Percentiles rank a stretch among this genome's conserved stretches.
Evolutionary conservation across 2,888 invertebrate species (phyloP).

Genomic region (Drosophila macrospina): DNA sequence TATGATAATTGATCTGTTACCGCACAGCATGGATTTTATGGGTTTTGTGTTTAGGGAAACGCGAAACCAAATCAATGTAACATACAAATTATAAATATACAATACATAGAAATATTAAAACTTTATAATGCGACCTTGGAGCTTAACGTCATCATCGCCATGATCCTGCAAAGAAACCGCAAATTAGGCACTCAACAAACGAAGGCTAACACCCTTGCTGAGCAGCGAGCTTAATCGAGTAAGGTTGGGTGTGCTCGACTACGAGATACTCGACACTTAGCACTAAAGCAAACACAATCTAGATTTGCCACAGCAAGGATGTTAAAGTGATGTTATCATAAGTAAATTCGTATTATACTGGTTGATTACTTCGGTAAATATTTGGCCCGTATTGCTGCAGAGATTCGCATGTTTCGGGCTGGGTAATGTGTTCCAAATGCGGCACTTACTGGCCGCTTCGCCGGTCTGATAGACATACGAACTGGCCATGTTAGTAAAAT

Average conservation of each 20-base stretch:
- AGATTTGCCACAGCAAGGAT: no score
- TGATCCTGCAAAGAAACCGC: constrained; percentile 6
- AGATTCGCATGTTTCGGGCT: constrained; percentile 33
- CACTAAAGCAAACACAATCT: no score
- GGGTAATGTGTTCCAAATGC: constrained; percentile 29
- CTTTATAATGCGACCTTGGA: neutral
- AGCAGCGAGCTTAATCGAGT: no score
- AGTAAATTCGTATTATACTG: neutral
- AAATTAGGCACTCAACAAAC: neutral
- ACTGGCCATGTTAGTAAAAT: constrained; percentile 36
- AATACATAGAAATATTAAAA: constrained; percentile 7
- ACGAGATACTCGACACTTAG: no score
- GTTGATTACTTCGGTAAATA: constrained; percentile 19
- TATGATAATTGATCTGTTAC: constrained; percentile 1
- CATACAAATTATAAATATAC: constrained; percentile 22
- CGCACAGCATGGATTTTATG: constrained; percentile 11
- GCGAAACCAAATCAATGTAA: constrained; percentile 16
- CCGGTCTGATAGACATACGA: constrained; percentile 48
- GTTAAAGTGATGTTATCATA: neutral
- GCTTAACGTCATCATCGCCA: neutral
- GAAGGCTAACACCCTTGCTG: neutral
- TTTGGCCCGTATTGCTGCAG: constrained; percentile 54
- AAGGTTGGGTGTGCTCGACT: no score
- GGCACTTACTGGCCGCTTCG: constrained; percentile 34
- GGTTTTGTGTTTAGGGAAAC: neutral